Evolutionary conservation across 2,113 vertebrate genomes (phyloP).

Genomic region (Phylloscopus trochilus): DNA sequence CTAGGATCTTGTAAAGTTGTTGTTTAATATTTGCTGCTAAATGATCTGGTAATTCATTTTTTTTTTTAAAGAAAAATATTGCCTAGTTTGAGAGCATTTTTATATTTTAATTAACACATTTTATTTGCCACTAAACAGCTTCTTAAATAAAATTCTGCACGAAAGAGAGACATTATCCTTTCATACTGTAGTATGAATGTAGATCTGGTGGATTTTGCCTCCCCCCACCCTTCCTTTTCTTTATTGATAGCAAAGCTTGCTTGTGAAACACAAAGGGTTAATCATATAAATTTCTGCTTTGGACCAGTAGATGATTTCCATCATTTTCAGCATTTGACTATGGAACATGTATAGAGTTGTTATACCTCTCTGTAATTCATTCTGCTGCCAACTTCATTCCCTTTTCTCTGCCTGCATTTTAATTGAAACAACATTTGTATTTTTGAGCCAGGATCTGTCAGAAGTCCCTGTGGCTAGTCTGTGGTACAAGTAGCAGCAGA

Average conservation of each 20-base stretch:
- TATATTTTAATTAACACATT: constrained; percentile 56
- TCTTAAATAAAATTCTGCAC: constrained; percentile 35
- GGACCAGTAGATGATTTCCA: constrained; percentile 38
- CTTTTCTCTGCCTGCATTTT: constrained; percentile 81
- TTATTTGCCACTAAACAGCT: constrained; percentile 59
- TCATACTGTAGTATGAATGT: background rate
- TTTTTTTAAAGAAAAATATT: background rate
- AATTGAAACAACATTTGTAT: constrained; percentile 88
- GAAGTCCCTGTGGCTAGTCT: constrained; percentile 84
- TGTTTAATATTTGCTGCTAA: background rate
- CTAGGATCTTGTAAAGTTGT: background rate
- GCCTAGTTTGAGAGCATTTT: constrained; percentile 28
- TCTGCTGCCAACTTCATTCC: constrained; percentile 77
- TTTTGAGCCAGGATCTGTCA: constrained; percentile 82
- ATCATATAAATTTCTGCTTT: constrained; percentile 38
- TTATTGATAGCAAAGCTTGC: background rate
- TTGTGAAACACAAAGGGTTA: constrained; percentile 35
- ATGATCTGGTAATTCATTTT: background rate
- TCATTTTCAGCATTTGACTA: constrained; percentile 45
- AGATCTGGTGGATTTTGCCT: background rate
- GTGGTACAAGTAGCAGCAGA: constrained; percentile 86
- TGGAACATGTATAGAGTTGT: constrained; percentile 62
- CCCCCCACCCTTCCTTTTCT: background rate
- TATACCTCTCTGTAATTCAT: constrained; percentile 71
- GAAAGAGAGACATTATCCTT: background rate